A percentile compares a stretch with the other conserved stretches of the same genome.
phyloP scores from a whole-genome alignment of 2,797 vertebrate species.

The Halcyon leucocephala region DNA sequence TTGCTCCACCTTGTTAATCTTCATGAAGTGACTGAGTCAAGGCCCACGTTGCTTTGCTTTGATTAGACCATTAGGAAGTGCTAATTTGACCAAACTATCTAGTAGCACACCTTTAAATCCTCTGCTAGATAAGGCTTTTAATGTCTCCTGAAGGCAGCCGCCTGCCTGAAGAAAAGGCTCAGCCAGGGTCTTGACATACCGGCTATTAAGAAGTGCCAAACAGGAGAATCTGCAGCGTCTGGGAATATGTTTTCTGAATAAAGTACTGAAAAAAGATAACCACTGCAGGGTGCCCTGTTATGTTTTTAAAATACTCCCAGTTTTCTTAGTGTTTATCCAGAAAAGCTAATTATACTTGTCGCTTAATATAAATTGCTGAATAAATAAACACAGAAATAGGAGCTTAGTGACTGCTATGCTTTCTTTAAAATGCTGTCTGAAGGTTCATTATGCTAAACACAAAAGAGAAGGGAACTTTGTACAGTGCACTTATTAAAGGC shows the following conservation, averaged over 20 bases:
- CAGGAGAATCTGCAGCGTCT: not conserved
- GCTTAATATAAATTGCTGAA: conserved; percentile 1
- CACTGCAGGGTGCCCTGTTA: conserved; percentile 4
- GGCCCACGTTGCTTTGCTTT: not conserved
- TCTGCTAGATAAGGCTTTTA: not conserved
- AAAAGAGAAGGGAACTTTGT: conserved; percentile 79
- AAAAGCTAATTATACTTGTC: conserved; percentile 40
- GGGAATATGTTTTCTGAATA: not conserved
- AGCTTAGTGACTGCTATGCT: conserved; percentile 21
- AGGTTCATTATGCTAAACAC: conserved; percentile 84
- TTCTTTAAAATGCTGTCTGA: conserved; percentile 82
- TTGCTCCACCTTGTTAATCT: not conserved
- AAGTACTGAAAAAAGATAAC: conserved; percentile 4
- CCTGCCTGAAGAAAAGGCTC: not conserved
- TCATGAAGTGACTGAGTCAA: not conserved
- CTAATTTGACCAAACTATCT: not conserved
- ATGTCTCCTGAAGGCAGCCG: not conserved
- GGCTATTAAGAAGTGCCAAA: not conserved
- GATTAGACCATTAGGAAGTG: not conserved
- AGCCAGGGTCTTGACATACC: not conserved
- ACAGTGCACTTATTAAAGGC: conserved; percentile 86
- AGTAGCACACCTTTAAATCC: not conserved
- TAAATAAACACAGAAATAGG: conserved; percentile 63
- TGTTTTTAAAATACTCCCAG: conserved; percentile 13
- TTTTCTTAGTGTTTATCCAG: conserved; percentile 40